Percentiles rank a stretch among this genome's conserved stretches.
phyloP scores from a whole-genome alignment of 2,113 vertebrate genomes.

The Lampris incognitus region DNA sequence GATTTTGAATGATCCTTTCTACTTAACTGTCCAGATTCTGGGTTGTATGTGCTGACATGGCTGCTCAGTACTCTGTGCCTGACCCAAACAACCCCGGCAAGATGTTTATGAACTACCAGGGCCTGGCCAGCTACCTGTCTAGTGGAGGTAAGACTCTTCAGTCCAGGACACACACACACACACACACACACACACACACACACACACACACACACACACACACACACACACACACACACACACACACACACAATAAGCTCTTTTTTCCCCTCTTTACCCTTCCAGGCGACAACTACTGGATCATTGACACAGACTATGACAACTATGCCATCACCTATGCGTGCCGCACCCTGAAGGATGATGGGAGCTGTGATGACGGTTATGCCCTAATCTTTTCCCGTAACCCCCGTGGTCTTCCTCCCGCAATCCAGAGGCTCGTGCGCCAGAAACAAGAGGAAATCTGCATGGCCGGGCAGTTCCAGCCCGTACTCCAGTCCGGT shows the following conservation, averaged over 20 bases:
- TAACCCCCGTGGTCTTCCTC: conserved; percentile 83
- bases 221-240: conserved; percentile 1
- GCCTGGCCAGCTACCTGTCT: conserved; percentile 87
- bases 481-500: conserved; percentile 83
- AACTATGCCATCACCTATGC: conserved; percentile 88
- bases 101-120: conserved; percentile 89
- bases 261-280: not conserved
- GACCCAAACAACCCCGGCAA: conserved; percentile 84
- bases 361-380: conserved; percentile 84
- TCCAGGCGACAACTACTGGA: conserved; percentile 87
- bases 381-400: conserved; percentile 87
- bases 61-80: conserved; percentile 84
- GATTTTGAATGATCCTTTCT: not conserved
- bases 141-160: no score
- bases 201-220: not conserved
- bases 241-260: not conserved
- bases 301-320: conserved; percentile 87
- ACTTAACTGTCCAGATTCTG: conserved; percentile 79
- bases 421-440: conserved; percentile 82
- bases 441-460: conserved; percentile 86
- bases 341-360: conserved; percentile 84
- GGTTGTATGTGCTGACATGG: conserved; percentile 89
- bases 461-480: conserved; percentile 86
- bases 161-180: no score
- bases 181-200: no score